Evolutionary conservation across 2,797 vertebrate species (phyloP).

Genomic region (Gobio occitaniae): DNA sequence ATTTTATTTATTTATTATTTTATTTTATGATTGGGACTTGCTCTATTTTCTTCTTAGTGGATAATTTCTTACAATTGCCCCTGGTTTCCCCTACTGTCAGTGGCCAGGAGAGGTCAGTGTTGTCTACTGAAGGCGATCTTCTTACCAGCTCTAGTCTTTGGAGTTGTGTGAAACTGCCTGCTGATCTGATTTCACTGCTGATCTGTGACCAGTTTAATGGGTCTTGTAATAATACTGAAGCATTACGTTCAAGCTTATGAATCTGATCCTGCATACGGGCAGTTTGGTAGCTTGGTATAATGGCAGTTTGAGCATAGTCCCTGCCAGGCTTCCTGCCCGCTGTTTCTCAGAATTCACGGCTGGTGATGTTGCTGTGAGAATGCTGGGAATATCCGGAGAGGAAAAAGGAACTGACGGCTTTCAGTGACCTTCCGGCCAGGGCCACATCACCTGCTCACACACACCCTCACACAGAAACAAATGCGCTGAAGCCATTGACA

Average conservation of each 20-base stretch:
- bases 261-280: slow-evolving; percentile 43
- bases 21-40: not conserved
- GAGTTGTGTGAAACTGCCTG: slow-evolving; percentile 19
- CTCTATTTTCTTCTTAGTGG: not conserved
- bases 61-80: not conserved
- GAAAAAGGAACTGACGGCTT: slow-evolving; percentile 84
- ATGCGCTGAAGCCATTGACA: not conserved
- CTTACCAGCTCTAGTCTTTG: not conserved
- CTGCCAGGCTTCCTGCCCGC: slow-evolving; percentile 77
- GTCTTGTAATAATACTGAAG: slow-evolving; percentile 18
- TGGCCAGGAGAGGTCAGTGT: slow-evolving; percentile 57
- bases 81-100: not conserved
- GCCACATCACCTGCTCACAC: slow-evolving; percentile 78
- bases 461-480: slow-evolving; percentile 52
- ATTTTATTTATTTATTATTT: not conserved
- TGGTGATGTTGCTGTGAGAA: slow-evolving; percentile 76
- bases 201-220: slow-evolving; percentile 17
- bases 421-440: slow-evolving; percentile 79
- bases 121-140: not conserved
- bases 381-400: slow-evolving; percentile 86
- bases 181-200: slow-evolving; percentile 27
- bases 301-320: not conserved
- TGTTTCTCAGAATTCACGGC: slow-evolving; percentile 78
- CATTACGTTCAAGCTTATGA: slow-evolving; percentile 20
- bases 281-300: not conserved